Conservation (phyloP, 1,140 invertebrate genomes). For the Drosophila subobscura region DNA sequence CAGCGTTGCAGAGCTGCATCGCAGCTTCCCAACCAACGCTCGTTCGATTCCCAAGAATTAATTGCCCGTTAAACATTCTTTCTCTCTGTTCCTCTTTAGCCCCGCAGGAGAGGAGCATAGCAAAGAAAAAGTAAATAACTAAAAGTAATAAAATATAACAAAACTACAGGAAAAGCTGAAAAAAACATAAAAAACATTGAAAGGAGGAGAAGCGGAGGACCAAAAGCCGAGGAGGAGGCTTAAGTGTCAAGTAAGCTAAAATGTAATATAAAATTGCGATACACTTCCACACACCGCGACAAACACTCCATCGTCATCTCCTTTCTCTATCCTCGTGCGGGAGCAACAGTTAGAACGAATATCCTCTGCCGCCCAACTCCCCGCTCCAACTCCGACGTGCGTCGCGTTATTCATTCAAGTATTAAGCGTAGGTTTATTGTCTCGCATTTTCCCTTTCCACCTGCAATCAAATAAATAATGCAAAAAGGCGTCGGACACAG, state of each 20-base stretch:
- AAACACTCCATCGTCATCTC: constrained; percentile 15
- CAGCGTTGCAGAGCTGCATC: too few species aligned
- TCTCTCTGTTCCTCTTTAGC: constrained; percentile 22
- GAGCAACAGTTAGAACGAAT: constrained; percentile 8
- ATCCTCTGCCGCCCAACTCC: background rate
- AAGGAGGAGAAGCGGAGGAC: background rate
- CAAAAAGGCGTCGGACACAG: constrained; percentile 34
- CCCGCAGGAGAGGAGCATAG: constrained; percentile 13
- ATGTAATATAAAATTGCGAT: constrained; percentile 82
- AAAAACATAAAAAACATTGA: constrained; percentile 1
- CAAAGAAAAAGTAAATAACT: constrained; percentile 55
- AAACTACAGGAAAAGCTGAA: constrained; percentile 13
- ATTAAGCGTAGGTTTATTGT: constrained; percentile 4
- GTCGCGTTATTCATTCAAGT: constrained; percentile 17
- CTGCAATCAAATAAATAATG: constrained; percentile 54
- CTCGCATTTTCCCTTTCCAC: constrained; percentile 26
- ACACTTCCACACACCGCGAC: constrained; percentile 68
- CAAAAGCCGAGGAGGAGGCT: constrained; percentile 36
- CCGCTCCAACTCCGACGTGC: background rate
- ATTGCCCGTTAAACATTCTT: constrained; percentile 43
- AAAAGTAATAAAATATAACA: constrained; percentile 67
- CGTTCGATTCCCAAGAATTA: constrained; percentile 41
- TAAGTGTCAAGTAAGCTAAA: constrained; percentile 78
- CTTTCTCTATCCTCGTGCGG: too few species aligned
- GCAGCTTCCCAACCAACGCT: too few species aligned